Percentiles rank a stretch among this genome's conserved stretches.
Evolutionary conservation across 2,888 invertebrate genomes (phyloP).

Genomic region (Sialis fuliginosa): DNA sequence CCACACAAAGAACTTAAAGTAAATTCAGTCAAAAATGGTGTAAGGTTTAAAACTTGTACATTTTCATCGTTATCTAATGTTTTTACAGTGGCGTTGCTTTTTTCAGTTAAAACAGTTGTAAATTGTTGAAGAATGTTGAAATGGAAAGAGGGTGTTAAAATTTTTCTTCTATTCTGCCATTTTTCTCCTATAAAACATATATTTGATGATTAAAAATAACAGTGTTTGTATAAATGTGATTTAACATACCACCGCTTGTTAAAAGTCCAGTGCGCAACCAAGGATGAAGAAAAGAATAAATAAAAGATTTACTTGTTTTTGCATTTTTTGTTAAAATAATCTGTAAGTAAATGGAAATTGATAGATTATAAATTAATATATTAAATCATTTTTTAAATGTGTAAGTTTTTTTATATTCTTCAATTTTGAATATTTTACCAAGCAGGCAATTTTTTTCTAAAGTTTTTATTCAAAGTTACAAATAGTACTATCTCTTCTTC

Average conservation of each 20-base stretch:
- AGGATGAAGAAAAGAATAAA: not conserved
- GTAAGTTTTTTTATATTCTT: too few species aligned
- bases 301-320: not conserved
- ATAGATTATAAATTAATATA: not conserved
- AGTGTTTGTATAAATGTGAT: not conserved
- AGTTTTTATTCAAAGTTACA: too few species aligned
- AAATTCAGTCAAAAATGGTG: not conserved
- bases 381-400: too few species aligned
- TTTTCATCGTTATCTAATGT: conserved; percentile 16
- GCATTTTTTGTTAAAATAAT: not conserved
- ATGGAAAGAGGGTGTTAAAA: conserved; percentile 46
- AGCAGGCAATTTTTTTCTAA: too few species aligned
- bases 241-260: not conserved
- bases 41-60: conserved; percentile 25
- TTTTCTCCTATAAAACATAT: conserved; percentile 20
- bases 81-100: conserved; percentile 21
- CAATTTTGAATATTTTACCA: too few species aligned
- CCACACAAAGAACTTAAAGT: conserved; percentile 17
- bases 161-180: conserved; percentile 40
- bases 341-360: not conserved
- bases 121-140: conserved; percentile 36
- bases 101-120: conserved; percentile 23
- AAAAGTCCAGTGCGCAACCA: not conserved
- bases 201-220: not conserved
- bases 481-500: too few species aligned